Evolutionary conservation across 1,140 invertebrate genomes (phyloP).

Genomic region (Lepidurus couesii): DNA sequence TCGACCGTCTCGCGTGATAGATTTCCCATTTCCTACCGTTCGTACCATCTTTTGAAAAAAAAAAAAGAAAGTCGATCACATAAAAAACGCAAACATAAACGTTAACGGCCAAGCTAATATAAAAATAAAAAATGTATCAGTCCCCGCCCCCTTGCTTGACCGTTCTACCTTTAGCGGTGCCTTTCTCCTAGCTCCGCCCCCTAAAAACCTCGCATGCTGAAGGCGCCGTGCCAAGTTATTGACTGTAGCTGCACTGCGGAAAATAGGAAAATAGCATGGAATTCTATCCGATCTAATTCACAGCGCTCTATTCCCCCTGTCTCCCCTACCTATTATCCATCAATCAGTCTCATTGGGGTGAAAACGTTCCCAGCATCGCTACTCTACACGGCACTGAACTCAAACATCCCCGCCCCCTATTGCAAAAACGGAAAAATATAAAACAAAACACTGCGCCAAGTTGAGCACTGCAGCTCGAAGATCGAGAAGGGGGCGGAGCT

Average conservation of each 20-base stretch:
- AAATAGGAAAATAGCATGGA: background rate
- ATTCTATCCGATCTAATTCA: background rate
- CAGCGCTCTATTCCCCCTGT: background rate
- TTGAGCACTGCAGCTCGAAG: background rate
- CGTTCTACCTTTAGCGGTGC: background rate
- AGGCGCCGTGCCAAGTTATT: slow-evolving; percentile 6
- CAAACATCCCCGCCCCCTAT: too few species aligned
- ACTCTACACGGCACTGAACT: too few species aligned
- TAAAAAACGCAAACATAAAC: background rate
- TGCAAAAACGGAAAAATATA: background rate
- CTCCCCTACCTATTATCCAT: background rate
- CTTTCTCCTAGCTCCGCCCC: background rate
- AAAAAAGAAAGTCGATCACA: background rate
- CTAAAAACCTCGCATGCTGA: background rate
- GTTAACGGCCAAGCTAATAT: background rate
- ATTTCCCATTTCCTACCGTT: background rate
- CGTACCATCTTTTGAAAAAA: background rate
- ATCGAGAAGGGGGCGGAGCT: background rate
- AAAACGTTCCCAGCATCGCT: too few species aligned
- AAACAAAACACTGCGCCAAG: background rate
- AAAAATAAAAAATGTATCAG: background rate
- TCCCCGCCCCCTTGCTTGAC: background rate
- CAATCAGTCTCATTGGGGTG: background rate
- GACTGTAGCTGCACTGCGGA: slow-evolving; percentile 8
- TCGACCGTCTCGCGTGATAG: background rate